These are phyloP conservation scores for Meloidogyne floridensis DNA, from an alignment of 1,140 invertebrate species.

Conservation along the genomic window DNA sequence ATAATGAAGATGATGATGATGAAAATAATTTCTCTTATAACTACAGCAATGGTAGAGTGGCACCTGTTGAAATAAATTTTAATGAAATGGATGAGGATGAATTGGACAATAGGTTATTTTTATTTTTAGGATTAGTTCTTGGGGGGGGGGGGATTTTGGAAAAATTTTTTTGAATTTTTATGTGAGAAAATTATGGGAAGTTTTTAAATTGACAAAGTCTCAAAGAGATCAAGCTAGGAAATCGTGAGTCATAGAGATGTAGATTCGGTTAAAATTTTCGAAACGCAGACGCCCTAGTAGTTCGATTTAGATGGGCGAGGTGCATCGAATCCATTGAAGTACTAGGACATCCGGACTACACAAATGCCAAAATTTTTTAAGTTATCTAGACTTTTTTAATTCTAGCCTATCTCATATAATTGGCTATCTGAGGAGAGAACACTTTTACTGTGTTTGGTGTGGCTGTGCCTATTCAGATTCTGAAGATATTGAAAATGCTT, in stretches of 20 bases:
- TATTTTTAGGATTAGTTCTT: not conserved
- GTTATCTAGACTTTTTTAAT: no score
- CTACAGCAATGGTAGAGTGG: constrained; percentile 45
- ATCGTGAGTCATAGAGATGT: no score
- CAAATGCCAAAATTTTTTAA: not conserved
- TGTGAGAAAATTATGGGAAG: no score
- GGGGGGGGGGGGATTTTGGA: not conserved
- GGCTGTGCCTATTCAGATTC: constrained; percentile 38
- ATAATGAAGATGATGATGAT: not conserved
- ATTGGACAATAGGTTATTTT: constrained; percentile 10
- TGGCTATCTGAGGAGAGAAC: constrained; percentile 41
- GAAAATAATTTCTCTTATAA: constrained; percentile 4
- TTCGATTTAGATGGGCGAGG: no score
- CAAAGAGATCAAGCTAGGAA: no score
- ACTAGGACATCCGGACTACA: no score
- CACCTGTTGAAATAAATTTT: constrained; percentile 33
- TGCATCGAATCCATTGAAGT: no score
- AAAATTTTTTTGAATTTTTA: not conserved
- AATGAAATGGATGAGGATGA: constrained; percentile 41
- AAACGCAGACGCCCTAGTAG: no score
- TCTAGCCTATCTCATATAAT: constrained; percentile 41
- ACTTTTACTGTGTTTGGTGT: constrained; percentile 56
- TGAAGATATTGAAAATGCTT: constrained; percentile 45
- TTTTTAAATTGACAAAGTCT: no score
- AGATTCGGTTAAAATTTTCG: no score